Evolutionary conservation across 1,140 invertebrate species (phyloP).

Genomic region (Bombus waltoni): DNA sequence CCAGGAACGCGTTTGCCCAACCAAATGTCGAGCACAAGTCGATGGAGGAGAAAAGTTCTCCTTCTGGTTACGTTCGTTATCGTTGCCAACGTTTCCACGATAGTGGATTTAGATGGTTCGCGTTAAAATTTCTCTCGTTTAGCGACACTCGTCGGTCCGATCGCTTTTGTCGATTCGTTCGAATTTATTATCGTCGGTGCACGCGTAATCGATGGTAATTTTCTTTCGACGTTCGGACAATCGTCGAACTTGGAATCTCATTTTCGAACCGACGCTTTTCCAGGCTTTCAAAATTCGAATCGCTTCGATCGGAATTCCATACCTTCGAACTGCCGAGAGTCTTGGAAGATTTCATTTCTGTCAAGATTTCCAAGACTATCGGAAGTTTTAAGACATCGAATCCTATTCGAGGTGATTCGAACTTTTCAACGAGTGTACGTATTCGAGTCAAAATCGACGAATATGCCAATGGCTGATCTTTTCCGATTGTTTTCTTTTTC

Average conservation of each 20-base stretch:
- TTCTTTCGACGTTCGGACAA: background rate
- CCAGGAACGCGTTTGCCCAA: background rate
- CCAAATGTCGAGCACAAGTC: background rate
- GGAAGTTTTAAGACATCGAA: too few species aligned
- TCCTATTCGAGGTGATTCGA: too few species aligned
- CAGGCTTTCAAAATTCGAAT: too few species aligned
- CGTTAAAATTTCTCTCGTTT: conserved; percentile 5
- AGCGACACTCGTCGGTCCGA: conserved; percentile 26
- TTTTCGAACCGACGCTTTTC: too few species aligned
- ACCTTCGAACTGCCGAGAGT: too few species aligned
- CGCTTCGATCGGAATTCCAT: too few species aligned
- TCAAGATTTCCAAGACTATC: too few species aligned
- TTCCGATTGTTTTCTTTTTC: too few species aligned
- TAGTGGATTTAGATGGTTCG: background rate
- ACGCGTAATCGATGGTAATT: background rate
- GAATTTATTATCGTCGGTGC: conserved; percentile 20
- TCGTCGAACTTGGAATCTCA: background rate
- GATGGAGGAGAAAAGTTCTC: background rate
- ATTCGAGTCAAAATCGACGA: too few species aligned
- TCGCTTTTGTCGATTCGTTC: conserved; percentile 33
- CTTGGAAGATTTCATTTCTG: too few species aligned
- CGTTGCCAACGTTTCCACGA: background rate
- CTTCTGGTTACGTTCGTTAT: background rate
- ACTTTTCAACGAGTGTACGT: too few species aligned
- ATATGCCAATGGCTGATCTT: too few species aligned